phyloP scores from a whole-genome alignment of 2,113 vertebrate genomes.

The Calyptommatus sinebrachiatus region DNA sequence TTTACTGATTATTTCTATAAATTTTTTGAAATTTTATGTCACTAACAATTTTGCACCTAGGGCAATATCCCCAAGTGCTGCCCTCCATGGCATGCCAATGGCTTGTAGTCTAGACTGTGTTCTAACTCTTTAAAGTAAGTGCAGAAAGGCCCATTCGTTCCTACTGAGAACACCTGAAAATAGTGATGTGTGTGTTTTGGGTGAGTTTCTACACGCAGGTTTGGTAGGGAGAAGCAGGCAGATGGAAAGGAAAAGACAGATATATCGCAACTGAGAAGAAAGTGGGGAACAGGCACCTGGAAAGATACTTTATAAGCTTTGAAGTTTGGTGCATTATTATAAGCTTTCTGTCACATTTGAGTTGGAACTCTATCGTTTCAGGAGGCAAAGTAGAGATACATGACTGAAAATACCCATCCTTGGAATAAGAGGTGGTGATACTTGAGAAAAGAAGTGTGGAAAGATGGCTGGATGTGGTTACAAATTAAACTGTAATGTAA shows the following conservation, averaged over 20 bases:
- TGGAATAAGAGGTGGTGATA: conserved; percentile 8
- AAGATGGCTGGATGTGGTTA: conserved; percentile 48
- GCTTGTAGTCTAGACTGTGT: too few species aligned
- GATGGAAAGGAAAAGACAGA: background rate
- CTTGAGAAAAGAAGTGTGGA: conserved; percentile 36
- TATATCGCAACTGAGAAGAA: conserved; percentile 36
- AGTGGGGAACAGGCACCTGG: conserved; percentile 14
- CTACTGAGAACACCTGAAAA: too few species aligned
- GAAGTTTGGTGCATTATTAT: conserved; percentile 31
- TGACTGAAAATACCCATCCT: conserved; percentile 6
- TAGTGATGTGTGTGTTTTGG: too few species aligned
- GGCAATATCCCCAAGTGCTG: too few species aligned
- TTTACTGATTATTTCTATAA: too few species aligned
- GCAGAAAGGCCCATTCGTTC: too few species aligned
- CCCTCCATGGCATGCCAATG: too few species aligned
- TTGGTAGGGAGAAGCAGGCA: too few species aligned
- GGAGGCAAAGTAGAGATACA: conserved; percentile 25
- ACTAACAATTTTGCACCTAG: too few species aligned
- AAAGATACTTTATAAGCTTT: conserved; percentile 15
- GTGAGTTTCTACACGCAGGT: too few species aligned
- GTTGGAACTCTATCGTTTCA: conserved; percentile 22
- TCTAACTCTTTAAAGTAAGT: too few species aligned
- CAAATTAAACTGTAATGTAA: conserved; percentile 55
- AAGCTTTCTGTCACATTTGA: conserved; percentile 35
- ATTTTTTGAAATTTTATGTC: too few species aligned